A percentile compares a stretch with the other conserved stretches of the same genome.
These are phyloP conservation scores for Odontothrips loti DNA, from an alignment of 2,888 invertebrate genomes.

Conservation along the genomic window DNA sequence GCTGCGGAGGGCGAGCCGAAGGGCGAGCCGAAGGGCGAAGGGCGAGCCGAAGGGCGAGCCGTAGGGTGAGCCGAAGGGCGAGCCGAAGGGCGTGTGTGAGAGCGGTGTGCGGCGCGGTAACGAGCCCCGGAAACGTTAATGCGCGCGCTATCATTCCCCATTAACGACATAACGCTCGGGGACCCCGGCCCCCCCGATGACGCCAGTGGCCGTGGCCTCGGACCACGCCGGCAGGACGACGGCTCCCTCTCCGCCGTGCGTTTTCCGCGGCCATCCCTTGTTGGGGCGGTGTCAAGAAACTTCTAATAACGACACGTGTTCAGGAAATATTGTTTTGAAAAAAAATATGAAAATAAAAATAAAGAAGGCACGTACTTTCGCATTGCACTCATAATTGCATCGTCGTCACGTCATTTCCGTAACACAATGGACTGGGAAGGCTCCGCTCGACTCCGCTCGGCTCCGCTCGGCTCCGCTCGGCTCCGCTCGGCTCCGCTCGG, in stretches of 20 bases:
- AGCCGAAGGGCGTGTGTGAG: too few species aligned
- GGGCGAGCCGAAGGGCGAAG: not conserved
- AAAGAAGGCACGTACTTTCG: not conserved
- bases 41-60: not conserved
- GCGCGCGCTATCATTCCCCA: not conserved
- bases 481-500: not conserved
- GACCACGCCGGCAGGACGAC: too few species aligned
- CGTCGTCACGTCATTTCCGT: constrained; percentile 8
- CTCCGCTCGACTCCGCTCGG: not conserved
- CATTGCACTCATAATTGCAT: constrained; percentile 9
- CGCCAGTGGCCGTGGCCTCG: too few species aligned
- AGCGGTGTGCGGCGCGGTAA: too few species aligned
- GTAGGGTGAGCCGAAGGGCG: not conserved
- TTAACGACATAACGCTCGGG: constrained; percentile 6
- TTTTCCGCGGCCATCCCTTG: too few species aligned
- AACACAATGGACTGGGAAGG: not conserved
- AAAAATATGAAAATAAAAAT: too few species aligned
- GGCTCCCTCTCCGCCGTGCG: too few species aligned
- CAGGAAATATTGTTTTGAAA: too few species aligned
- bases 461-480: not conserved
- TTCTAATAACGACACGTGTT: too few species aligned
- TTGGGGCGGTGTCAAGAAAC: too few species aligned
- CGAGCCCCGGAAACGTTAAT: too few species aligned
- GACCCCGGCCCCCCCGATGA: too few species aligned
- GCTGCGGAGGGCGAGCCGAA: not conserved